Evolutionary conservation across 2,888 invertebrate genomes (phyloP), one percentile per base, ranked within the genome.

Genomic region (Lamproptera curius): DNA sequence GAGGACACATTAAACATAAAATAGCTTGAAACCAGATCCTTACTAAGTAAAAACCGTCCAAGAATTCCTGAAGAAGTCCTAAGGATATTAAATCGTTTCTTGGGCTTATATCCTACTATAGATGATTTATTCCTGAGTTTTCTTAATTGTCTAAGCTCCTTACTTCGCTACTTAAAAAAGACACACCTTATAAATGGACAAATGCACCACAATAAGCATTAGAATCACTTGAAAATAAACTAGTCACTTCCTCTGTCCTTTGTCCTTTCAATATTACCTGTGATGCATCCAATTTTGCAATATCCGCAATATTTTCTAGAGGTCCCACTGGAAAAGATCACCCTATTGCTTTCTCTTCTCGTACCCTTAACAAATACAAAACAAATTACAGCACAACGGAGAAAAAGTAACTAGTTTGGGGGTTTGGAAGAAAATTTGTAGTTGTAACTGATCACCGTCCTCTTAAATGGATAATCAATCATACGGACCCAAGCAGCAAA

Each of bases 361-460:
- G 63, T 2, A 63, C 61, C 0, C 44, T 61, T 0, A 63, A 63
- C 36, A 58, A 59, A 51, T 51, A 55, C 0, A 61, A 65, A 52
- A 11, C 33, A 1, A 59, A 61, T 17, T 62, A 62, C 39, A 55
- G 53, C 0, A 59, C 57, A 0, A 63, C 53, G 3, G 59, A 63
- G 51, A 49, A 55, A 0, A 62, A 65, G 45, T 31, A 59, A 5
- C 33, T 61, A 20, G 59, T 23, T 4, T 8, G 8, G 8, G 8
- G 8, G 1, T 66, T 59, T 39, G 70, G 56, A 0, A 33, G 39
- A 5, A 49, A 51, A 35, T 55, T 58, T 33, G 2, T 16, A 6
- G 53, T 56, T 1, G 8, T 56, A 1, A 57, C 59, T 0, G 57
- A 59, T 38, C 57, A 59, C n/a, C 16, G 42, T 8, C 59, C 57